A percentile compares a stretch with the other conserved stretches of the same genome.
These are phyloP conservation scores for Radopholus similis DNA, from an alignment of 1,140 invertebrate genomes.

Conservation along the genomic window DNA sequence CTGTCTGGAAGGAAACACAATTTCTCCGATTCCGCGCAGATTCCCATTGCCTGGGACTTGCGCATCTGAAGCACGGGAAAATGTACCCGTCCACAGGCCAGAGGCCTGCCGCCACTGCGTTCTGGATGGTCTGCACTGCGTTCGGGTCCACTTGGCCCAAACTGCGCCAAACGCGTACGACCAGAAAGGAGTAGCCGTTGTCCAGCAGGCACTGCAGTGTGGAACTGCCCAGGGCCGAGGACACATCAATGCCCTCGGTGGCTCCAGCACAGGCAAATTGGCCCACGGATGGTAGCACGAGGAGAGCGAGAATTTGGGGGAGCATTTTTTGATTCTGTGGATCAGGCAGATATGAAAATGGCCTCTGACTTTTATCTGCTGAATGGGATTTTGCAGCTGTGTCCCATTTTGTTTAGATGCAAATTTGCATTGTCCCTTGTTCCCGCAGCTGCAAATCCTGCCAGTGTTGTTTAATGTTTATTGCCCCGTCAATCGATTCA, in stretches of 20 bases:
- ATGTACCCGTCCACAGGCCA: conserved; percentile 28
- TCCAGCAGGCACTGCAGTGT: conserved; percentile 16
- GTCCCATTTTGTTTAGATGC: no score
- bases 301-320: no score
- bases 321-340: no score
- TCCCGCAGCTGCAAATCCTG: no score
- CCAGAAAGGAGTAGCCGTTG: conserved; percentile 20
- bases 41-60: neutral
- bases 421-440: no score
- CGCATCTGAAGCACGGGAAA: conserved; percentile 19
- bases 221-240: neutral
- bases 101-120: conserved; percentile 18
- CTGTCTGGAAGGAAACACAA: neutral
- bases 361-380: no score
- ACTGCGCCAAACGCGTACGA: conserved; percentile 25
- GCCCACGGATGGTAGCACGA: no score
- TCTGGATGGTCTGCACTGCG: conserved; percentile 27
- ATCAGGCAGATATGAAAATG: no score
- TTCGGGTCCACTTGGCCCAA: conserved; percentile 25
- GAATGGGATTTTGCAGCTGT: no score
- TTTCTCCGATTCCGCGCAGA: neutral
- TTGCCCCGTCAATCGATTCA: no score
- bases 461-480: no score
- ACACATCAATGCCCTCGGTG: conserved; percentile 4
- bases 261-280: no score